Percentiles rank a stretch among this genome's conserved stretches.
Conservation (phyloP, 2,888 invertebrate species). For the Pristionchus japonicus region DNA sequence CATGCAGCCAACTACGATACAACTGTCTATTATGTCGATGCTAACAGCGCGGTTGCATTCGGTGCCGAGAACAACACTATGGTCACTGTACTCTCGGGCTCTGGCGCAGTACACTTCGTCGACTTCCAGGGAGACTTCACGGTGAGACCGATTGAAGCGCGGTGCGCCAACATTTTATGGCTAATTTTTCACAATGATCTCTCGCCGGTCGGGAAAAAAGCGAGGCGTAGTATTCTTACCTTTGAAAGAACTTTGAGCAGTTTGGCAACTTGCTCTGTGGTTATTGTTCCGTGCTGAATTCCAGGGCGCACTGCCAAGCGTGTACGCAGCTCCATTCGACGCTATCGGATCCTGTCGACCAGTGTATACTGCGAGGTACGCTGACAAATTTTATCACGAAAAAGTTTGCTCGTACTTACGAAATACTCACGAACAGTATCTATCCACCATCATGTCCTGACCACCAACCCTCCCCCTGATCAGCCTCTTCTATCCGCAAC, state of each 20-base stretch:
- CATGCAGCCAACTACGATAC: not conserved
- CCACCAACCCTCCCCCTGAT: not conserved
- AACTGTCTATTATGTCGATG: not conserved
- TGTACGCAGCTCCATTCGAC: not conserved
- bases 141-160: not conserved
- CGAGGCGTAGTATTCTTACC: too few species aligned
- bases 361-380: not conserved
- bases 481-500: not conserved
- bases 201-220: too few species aligned
- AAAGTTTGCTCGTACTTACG: too few species aligned
- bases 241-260: too few species aligned
- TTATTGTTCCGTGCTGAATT: too few species aligned
- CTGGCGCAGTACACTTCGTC: not conserved
- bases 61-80: not conserved
- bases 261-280: too few species aligned
- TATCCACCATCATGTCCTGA: too few species aligned
- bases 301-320: not conserved
- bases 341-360: not conserved
- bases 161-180: too few species aligned
- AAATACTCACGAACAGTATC: too few species aligned
- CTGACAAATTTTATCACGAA: not conserved
- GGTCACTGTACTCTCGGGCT: not conserved
- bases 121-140: not conserved
- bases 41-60: not conserved
- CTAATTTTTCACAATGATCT: too few species aligned